Evolutionary conservation across 2,888 invertebrate genomes (phyloP).

Genomic region (Oscheius sp.): DNA sequence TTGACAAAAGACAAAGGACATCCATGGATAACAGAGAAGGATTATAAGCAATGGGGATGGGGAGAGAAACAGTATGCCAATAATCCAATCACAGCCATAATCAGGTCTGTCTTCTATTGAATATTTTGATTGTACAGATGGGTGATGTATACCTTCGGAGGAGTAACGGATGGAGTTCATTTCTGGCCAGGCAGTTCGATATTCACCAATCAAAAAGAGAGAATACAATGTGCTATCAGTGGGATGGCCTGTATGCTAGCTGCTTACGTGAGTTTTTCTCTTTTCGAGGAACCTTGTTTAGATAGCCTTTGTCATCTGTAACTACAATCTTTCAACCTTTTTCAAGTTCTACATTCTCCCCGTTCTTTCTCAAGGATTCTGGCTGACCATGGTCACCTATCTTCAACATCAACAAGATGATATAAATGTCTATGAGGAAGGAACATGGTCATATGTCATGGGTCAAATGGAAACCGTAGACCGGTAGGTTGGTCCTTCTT

Average conservation of each 20-base stretch:
- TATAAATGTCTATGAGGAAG: constrained; percentile 53
- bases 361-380: constrained; percentile 58
- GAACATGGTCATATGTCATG: constrained; percentile 55
- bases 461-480: constrained; percentile 59
- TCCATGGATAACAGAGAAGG: constrained; percentile 61
- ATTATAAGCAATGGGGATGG: constrained; percentile 38
- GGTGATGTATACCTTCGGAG: constrained; percentile 67
- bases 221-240: constrained; percentile 62
- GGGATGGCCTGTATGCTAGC: constrained; percentile 54
- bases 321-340: constrained; percentile 47
- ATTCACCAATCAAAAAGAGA: constrained; percentile 62
- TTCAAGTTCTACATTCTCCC: constrained; percentile 64
- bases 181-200: constrained; percentile 65
- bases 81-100: constrained; percentile 62
- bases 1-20: constrained; percentile 61
- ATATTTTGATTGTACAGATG: no score
- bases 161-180: constrained; percentile 67
- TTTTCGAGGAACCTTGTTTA: background rate
- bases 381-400: constrained; percentile 63
- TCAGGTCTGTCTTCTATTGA: no score
- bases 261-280: constrained; percentile 45
- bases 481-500: constrained; percentile 9
- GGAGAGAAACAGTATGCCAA: constrained; percentile 51
- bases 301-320: constrained; percentile 40
- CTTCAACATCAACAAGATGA: constrained; percentile 59